These are phyloP conservation scores for Apoda limacodes DNA, from an alignment of 2,888 invertebrate species.

Conservation along the genomic window DNA sequence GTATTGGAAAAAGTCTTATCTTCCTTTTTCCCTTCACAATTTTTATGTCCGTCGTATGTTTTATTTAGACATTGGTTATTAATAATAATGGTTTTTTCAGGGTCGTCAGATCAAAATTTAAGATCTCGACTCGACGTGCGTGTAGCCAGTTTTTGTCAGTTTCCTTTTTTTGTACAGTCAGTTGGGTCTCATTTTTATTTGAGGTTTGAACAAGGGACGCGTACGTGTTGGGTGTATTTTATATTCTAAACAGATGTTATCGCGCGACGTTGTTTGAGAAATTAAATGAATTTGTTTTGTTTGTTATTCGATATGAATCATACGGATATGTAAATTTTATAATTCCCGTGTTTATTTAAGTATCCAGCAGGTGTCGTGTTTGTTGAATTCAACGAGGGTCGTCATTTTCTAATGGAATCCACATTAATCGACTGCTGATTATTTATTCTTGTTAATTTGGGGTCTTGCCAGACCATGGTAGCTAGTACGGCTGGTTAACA, in stretches of 20 bases:
- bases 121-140: slow-evolving; percentile 39
- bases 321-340: slow-evolving; percentile 48
- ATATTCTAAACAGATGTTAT: slow-evolving; percentile 66
- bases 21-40: slow-evolving; percentile 47
- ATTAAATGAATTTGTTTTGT: slow-evolving; percentile 59
- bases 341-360: no score
- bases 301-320: slow-evolving; percentile 53
- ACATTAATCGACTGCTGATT: slow-evolving; percentile 24
- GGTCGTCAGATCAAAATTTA: slow-evolving; percentile 61
- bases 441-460: slow-evolving; percentile 29
- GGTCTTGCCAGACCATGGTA: slow-evolving; percentile 24
- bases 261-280: slow-evolving; percentile 47
- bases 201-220: slow-evolving; percentile 46
- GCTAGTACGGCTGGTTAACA: slow-evolving; percentile 28
- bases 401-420: slow-evolving; percentile 4
- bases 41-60: slow-evolving; percentile 51
- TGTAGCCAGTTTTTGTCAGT: slow-evolving; percentile 46
- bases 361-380: no score
- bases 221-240: slow-evolving; percentile 43
- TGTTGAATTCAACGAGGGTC: background rate
- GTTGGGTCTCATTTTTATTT: slow-evolving; percentile 55
- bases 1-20: slow-evolving; percentile 44
- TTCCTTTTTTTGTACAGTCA: slow-evolving; percentile 48
- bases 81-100: slow-evolving; percentile 62
- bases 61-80: slow-evolving; percentile 67